Evolutionary conservation across 2,113 vertebrate genomes (phyloP), one percentile per base, ranked within the genome.

Genomic region (Bungarus multicinctus): DNA sequence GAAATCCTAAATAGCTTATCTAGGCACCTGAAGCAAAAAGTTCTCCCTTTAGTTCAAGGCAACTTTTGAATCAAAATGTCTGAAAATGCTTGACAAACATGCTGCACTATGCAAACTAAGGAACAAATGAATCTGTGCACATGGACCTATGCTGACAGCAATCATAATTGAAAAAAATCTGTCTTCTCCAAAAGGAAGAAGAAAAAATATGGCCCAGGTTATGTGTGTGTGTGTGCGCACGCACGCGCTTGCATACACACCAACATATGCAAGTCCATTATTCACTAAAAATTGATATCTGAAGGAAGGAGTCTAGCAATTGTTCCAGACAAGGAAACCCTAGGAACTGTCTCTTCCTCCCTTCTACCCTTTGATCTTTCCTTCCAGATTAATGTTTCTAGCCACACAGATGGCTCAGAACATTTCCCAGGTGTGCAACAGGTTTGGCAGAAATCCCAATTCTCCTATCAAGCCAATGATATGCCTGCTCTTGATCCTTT

Each of bases 1-100:
- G n/a, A 30, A 64, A 30, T 1, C 60, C 27, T 30, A 64, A 30
- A 4, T 64, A 85, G 81, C 22, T 74, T 91, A 87, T 90, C 90
- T 92, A 53, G 85, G 20, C 57, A 87, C 91, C 85, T 74, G 81
- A 45, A 92, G 88, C 90, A 91, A 74, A 34, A 69, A 34, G 14
- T 5, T n/a, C 30, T 69, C 30, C 30, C 64, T 69, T 14, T n/a
- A 34, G 14, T 34, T 69, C 30, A 34, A n/a, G 64, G 64, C 30
- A 69, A 69, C 11, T 16, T 69, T 58, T 69, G 88, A 45, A 90
- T 85, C 86, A 91, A 93, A 93, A 91, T 85, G 43, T 91, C 50
- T 20, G 53, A 91, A 81, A 89, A 93, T 0, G 14, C 53, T 88
- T 91, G 43, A 93, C 23, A 94, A 92, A 94, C 88, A 92, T 87